Conservation (phyloP, 2,113 vertebrate species). For the Nyctereutes procyonoides region DNA sequence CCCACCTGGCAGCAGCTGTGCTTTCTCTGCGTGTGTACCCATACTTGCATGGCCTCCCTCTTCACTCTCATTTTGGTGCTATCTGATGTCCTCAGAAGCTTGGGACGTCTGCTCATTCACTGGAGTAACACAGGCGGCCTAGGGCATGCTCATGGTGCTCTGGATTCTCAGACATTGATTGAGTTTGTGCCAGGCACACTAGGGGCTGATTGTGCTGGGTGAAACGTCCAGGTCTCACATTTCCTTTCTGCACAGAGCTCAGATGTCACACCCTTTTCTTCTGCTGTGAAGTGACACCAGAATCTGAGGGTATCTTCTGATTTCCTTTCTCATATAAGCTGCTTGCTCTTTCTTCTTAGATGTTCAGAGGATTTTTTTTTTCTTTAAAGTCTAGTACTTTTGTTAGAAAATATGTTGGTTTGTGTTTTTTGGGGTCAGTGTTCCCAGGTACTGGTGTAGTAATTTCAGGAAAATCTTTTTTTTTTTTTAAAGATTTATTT, state of each 20-base stretch:
- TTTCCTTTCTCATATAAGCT: not conserved
- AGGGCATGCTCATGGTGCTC: fast-evolving
- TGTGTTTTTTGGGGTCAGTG: not conserved
- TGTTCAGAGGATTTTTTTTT: not conserved
- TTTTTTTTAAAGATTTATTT: no score
- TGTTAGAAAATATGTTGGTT: not conserved
- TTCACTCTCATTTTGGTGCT: not conserved
- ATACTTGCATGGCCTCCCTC: no score
- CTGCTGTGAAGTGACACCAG: not conserved
- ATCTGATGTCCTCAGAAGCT: not conserved
- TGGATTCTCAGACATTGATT: not conserved
- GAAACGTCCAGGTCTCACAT: not conserved
- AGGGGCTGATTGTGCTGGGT: not conserved
- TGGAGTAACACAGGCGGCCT: not conserved
- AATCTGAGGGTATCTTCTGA: not conserved
- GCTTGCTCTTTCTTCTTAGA: not conserved
- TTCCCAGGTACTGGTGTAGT: not conserved
- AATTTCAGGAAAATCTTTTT: not conserved
- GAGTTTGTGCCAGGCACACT: not conserved
- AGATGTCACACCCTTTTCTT: not conserved
- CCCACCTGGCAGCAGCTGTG: not conserved
- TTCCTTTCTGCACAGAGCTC: not conserved
- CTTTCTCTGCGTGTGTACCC: fast-evolving
- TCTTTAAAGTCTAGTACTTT: not conserved
- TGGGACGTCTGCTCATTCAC: fast-evolving